Base-by-base conservation (phyloP, 2,888 invertebrate species). In the Odontomyia ornata region DNA sequence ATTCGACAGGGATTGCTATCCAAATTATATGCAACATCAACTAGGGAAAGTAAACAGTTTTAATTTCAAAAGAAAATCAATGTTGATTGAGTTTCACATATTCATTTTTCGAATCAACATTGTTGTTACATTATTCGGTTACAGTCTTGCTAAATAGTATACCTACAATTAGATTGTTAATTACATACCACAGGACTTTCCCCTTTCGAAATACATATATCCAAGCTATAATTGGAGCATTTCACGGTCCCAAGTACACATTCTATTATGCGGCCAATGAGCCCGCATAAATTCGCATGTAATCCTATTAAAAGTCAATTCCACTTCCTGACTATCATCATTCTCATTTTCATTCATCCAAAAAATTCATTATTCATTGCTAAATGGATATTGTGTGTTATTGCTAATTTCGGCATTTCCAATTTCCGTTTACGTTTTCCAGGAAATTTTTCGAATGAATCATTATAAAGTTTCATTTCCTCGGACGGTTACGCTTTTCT, bases 361-460 rank as follows among this genome's bases (percentile, higher is more conserved):
- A n/a, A 27, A 64, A 64, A 64, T 15, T 28, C 43, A 36, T 67
- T 67, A 67, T 43, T 67, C 67, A 67, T 67, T 30, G 30, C 64
- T 1, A 43, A 67, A 43, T 23, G 46, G 67, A 43, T 43, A 18
- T 21, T 18, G 28, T 67, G 67, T 46, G 67, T 67, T 67, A 46
- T 46, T 43, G 36, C 28, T 46, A 67, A 67, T 67, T 67, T 36
- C 67, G 67, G 43, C 67, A 67, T 67, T 67, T 67, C 15, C 67
- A 25, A 60, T 60, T 60, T 60, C 60, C 60, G 60, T 25, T 60
- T 60, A 11, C 36, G 60, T 60, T 60, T 25, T 15, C 52, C 23
- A 4, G 23, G 21, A 60, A 25, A 64, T 28, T 64, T 64, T 64
- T 18, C 64, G 15, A 60, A 64, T 64, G 64, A 64, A 13, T 64